phyloP scores from a whole-genome alignment of 2,888 invertebrate genomes.

The Agonum fuliginosum region DNA sequence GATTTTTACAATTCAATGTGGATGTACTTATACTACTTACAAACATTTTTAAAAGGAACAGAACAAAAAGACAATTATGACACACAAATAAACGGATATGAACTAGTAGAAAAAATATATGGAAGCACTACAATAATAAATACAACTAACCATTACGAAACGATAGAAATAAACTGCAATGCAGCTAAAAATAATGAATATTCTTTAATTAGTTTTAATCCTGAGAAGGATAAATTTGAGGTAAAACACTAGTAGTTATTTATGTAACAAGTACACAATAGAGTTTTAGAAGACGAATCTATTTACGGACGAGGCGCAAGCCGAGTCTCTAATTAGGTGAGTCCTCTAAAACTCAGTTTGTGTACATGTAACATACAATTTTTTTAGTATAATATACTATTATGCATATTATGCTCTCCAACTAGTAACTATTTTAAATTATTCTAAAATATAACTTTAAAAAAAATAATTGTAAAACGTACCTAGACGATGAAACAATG shows the following conservation, averaged over 20 bases:
- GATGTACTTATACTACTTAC: constrained; percentile 87
- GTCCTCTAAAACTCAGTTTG: too few relatives aligned
- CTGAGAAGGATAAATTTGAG: constrained; percentile 68
- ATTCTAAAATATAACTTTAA: too few relatives aligned
- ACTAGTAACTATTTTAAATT: too few relatives aligned
- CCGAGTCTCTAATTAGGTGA: too few relatives aligned
- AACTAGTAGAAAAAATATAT: constrained; percentile 90
- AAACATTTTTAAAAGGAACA: constrained; percentile 83
- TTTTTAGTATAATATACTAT: too few relatives aligned
- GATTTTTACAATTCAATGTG: constrained; percentile 98
- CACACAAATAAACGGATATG: constrained; percentile 84
- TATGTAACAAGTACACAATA: too few relatives aligned
- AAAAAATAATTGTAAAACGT: too few relatives aligned
- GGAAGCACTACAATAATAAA: constrained; percentile 74
- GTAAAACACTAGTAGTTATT: constrained; percentile 5
- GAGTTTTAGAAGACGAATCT: too few relatives aligned
- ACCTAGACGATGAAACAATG: too few relatives aligned
- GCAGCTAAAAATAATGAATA: constrained; percentile 96
- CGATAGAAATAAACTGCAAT: constrained; percentile 94
- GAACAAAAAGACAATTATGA: constrained; percentile 72
- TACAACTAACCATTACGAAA: constrained; percentile 6
- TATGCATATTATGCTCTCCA: too few relatives aligned
- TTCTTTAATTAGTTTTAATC: constrained; percentile 94
- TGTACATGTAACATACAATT: too few relatives aligned
- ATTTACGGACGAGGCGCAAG: too few relatives aligned